Base-by-base conservation (phyloP, 2,888 invertebrate species). In the Tetranychus piercei region DNA sequence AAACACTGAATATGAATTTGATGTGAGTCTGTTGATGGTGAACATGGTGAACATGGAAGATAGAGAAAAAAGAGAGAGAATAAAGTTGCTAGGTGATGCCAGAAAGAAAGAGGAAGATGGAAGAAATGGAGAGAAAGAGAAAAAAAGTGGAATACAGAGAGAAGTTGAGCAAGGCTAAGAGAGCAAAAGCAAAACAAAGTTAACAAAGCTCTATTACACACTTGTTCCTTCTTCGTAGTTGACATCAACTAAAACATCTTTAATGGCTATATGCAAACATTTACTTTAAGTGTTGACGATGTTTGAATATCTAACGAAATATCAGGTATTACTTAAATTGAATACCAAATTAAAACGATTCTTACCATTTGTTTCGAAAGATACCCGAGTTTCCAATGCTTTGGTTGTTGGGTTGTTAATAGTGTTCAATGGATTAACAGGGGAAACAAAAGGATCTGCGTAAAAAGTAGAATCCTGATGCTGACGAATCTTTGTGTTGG, bases 121-220 rank as follows among this genome's bases (percentile, higher is more conserved):
- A 20, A 69, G 20, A 69, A 23, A 69, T 73, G 11, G 76, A 77
- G 74, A 76, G 75, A 45, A 23, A 77, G 76, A 74, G 76, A 76
- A 22, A 75, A 74, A 74, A 76, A 77, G 45, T 76, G 75, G 67
- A 76, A 77, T 20, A 78, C 75, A 73, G 77, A 77, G n/a, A 67
- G 5, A 22, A 67, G 22, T 23, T 69, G 69, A 23, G 1, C 20
- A 69, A 69, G 69, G 20, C 18, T 69, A 11, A 11, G 34, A 69
- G 34, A 23, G 34, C 34, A 23, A 22, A 69, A 23, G n/a, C 20
- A 69, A 11, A 69, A 69, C 69, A n/a, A 67, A 11, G 6, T n/a
- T 67, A 67, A 45, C 45, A 7, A n/a, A 69, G 9, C 69, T 20
- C 11, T 20, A 11, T 69, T 23, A 11, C 3, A 23, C 22, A 11